Percentiles rank a stretch among this genome's conserved stretches.
phyloP scores from a whole-genome alignment of 2,113 vertebrate species.

The Eidolon helvum region DNA sequence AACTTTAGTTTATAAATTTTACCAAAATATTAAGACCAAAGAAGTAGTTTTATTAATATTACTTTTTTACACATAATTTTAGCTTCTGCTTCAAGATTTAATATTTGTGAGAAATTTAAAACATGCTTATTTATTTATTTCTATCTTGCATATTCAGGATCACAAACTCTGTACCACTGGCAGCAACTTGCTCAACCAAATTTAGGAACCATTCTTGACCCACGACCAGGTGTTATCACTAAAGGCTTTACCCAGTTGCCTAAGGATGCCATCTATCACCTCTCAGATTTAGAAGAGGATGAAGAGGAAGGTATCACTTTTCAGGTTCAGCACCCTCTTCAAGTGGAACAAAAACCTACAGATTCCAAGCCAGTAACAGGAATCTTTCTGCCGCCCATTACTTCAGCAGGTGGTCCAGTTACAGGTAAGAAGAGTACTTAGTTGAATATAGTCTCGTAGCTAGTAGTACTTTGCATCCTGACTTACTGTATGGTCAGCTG shows the following conservation, averaged over 20 bases:
- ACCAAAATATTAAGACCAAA: not conserved
- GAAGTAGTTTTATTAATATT: not conserved
- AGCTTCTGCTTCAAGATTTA: not conserved
- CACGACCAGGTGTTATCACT: constrained; percentile 95
- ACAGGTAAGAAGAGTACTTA: constrained; percentile 79
- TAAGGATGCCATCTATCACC: constrained; percentile 87
- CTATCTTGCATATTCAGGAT: constrained; percentile 84
- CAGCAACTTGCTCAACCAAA: constrained; percentile 97
- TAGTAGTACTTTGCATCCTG: not conserved
- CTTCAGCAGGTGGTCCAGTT: constrained; percentile 74
- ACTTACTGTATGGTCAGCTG: not conserved
- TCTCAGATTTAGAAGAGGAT: constrained; percentile 96
- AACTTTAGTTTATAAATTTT: constrained; percentile 36
- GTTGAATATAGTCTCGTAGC: not conserved
- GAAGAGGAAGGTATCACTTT: constrained; percentile 92
- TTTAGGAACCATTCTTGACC: constrained; percentile 95
- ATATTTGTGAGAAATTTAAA: not conserved
- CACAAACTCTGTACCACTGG: constrained; percentile 98
- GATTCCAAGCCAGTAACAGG: constrained; percentile 67
- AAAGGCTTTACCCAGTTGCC: constrained; percentile 93
- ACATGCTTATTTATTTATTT: not conserved
- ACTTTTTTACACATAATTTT: not conserved
- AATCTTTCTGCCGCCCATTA: constrained; percentile 83
- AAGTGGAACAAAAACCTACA: constrained; percentile 79
- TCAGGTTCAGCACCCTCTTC: constrained; percentile 85